phyloP scores from a whole-genome alignment of 2,888 invertebrate genomes.

The Tenthredo notha region DNA sequence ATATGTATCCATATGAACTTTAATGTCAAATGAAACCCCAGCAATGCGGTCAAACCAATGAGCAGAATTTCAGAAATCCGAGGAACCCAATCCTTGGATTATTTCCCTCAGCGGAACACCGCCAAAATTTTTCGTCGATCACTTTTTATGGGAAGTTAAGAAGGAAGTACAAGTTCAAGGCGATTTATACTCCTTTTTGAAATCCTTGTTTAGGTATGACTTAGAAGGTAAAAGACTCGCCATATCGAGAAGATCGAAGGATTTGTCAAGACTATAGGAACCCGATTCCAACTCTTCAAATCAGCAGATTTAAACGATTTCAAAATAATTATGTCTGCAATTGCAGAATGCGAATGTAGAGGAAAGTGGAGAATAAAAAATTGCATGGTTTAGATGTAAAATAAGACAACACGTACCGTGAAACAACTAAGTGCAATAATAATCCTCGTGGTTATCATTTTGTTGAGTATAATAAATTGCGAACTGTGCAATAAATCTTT shows the following conservation, averaged over 20 bases:
- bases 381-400: not conserved
- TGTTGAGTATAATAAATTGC: not conserved
- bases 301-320: not conserved
- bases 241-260: not conserved
- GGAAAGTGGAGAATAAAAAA: not conserved
- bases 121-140: not conserved
- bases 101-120: not conserved
- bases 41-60: not conserved
- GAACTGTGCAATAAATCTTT: not conserved
- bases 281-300: not conserved
- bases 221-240: not conserved
- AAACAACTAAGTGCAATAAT: constrained; percentile 30
- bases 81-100: not conserved
- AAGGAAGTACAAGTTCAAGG: not conserved
- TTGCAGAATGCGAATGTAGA: not conserved
- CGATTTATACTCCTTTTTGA: not conserved
- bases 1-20: not conserved
- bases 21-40: not conserved
- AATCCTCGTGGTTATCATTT: constrained; percentile 23
- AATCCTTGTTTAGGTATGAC: not conserved
- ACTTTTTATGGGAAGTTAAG: not conserved
- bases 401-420: constrained; percentile 22
- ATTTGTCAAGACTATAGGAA: not conserved
- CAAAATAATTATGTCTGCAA: not conserved
- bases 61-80: not conserved